Base-by-base conservation (phyloP, 1,140 invertebrate species). In the Zaprionus africanus region DNA sequence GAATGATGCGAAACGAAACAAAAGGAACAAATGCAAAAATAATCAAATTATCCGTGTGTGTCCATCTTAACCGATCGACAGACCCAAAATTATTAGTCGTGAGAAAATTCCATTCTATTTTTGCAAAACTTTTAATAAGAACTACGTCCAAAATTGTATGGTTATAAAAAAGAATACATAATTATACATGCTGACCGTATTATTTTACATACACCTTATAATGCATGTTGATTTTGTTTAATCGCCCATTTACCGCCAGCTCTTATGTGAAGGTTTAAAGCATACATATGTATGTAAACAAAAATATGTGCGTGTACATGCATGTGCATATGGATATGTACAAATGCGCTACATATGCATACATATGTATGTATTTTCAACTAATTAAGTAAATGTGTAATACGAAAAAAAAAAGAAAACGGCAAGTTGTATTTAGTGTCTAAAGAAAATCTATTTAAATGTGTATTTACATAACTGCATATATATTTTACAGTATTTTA, bases 401-500 rank as follows among this genome's bases (percentile, higher is more conserved):
- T 76, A 74, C 66, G 81, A 79, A 72, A 66, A 71, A 66, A n/a
- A 68, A 77, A 71, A 36, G 53, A 63, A 78, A 83, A 81, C 49
- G 73, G 65, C 69, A 84, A 81, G 70, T 75, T 90, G 85, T 90
- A 82, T 90, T 81, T 84, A 90, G 85, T 90, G 64, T 88, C 58
- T 90, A 88, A 81, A 53, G 28, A 78, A 78, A 79, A 68, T 78
- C 68, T 70, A 84, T 90, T 73, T 90, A 79, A 79, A 90, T 81
- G 78, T 90, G 72, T 79, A 79, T 88, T 88, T 90, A 85, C 81
- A 79, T 78, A 81, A 84, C 67, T 75, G 57, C 79, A 74, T 72
- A 82, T 83, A 83, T 87, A 88, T 88, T 88, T 88, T 90, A 85
- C 85, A 88, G 84, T 88, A 88, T 90, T 88, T 90, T 88, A 88